Evolutionary conservation across 2,113 vertebrate species (phyloP).

Genomic region (Pygoscelis adeliae): DNA sequence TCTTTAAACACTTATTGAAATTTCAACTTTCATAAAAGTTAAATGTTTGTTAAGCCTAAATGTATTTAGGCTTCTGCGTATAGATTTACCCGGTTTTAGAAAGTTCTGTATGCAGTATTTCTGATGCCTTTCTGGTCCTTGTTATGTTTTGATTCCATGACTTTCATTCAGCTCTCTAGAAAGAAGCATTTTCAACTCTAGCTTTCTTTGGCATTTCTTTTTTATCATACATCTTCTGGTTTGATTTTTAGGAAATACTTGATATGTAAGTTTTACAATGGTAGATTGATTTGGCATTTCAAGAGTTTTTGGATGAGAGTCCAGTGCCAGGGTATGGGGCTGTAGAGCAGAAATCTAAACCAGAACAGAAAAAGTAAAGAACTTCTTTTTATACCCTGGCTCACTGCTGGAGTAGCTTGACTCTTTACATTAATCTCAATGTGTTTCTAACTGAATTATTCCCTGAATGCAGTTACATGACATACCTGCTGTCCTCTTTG

Average conservation of each 20-base stretch:
- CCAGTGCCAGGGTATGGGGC: neutral
- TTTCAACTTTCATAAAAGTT: neutral
- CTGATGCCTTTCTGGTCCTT: neutral
- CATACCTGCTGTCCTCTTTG: neutral
- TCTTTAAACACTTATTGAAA: neutral
- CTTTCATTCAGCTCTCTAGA: neutral
- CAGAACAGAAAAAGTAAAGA: neutral
- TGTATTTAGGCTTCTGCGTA: neutral
- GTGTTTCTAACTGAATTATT: neutral
- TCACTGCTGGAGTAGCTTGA: neutral
- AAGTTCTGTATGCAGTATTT: neutral
- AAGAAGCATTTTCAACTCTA: neutral
- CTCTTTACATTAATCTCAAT: neutral
- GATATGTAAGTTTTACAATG: neutral
- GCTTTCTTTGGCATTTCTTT: neutral
- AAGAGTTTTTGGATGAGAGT: neutral
- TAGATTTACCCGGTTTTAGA: neutral
- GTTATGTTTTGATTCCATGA: neutral
- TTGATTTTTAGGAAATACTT: neutral
- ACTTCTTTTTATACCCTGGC: neutral
- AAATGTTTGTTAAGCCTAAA: neutral
- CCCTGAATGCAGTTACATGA: neutral
- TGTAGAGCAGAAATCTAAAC: neutral
- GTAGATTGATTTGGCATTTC: neutral
- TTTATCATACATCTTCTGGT: fast-evolving